Evolutionary conservation across 2,113 vertebrate species (phyloP).

Genomic region (Colius striatus): DNA sequence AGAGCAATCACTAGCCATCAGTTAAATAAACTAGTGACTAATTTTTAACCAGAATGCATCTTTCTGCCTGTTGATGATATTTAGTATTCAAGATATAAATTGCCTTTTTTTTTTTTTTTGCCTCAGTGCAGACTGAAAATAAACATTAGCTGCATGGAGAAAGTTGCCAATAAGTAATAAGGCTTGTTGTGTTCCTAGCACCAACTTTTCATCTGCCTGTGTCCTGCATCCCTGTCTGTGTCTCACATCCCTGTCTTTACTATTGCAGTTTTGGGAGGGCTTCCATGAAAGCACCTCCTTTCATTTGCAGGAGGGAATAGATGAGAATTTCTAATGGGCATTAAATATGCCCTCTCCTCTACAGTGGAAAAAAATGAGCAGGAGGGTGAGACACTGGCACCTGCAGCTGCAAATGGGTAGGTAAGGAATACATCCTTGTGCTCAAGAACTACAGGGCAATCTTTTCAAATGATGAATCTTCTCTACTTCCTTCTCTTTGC

Average conservation of each 20-base stretch:
- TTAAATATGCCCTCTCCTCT: neutral
- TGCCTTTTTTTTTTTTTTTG: fast-evolving
- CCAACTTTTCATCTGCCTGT: neutral
- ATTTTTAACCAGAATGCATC: neutral
- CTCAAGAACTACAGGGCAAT: neutral
- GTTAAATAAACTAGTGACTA: neutral
- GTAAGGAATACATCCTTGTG: neutral
- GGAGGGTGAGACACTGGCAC: neutral
- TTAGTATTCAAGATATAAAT: neutral
- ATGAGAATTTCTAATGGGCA: neutral
- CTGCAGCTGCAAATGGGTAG: neutral
- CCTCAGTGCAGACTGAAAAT: neutral
- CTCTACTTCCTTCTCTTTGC: fast-evolving
- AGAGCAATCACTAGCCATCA: neutral
- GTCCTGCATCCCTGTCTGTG: neutral
- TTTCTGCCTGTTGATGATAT: neutral
- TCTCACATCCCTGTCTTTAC: neutral
- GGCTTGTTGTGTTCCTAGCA: neutral
- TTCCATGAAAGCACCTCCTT: neutral
- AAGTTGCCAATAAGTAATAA: neutral
- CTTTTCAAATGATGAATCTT: neutral
- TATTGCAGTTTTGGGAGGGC: neutral
- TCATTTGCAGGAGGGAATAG: neutral
- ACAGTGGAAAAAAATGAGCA: neutral
- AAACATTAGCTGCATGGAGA: neutral